Percentiles rank a stretch among this genome's conserved stretches.
phyloP scores from a whole-genome alignment of 2,888 invertebrate species.

The Philhelius pedissequus region DNA sequence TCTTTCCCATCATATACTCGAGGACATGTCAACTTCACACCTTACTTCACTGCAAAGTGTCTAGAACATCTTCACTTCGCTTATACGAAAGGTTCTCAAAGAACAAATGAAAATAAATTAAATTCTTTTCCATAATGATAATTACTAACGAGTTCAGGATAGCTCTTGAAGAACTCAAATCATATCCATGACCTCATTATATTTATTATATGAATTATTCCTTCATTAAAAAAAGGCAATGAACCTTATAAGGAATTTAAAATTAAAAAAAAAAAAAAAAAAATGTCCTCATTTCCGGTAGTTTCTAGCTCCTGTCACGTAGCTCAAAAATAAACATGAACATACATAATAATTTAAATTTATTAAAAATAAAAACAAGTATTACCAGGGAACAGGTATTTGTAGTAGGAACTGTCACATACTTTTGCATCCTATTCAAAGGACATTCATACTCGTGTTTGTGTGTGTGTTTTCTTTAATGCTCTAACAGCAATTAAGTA shows the following conservation, averaged over 20 bases:
- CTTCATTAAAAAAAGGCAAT: neutral
- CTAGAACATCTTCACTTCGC: neutral
- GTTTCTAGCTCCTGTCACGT: neutral
- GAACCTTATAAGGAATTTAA: neutral
- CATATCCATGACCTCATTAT: constrained; percentile 10
- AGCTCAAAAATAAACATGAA: constrained; percentile 16
- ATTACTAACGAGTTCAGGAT: neutral
- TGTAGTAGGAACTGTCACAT: neutral
- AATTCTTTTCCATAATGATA: neutral
- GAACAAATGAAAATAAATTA: constrained; percentile 16
- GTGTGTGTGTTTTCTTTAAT: neutral
- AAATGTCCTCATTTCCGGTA: constrained; percentile 4
- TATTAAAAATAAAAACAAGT: constrained; percentile 10
- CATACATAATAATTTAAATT: constrained; percentile 44
- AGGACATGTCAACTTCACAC: neutral
- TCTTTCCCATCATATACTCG: neutral
- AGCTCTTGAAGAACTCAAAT: neutral
- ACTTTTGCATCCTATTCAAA: neutral
- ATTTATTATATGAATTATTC: neutral
- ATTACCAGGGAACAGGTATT: neutral
- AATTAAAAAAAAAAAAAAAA: neutral
- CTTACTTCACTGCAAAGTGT: neutral
- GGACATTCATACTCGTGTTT: neutral
- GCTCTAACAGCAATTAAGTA: constrained; percentile 40
- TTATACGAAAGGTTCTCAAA: neutral